A percentile compares a stretch with the other conserved stretches of the same genome.
phyloP scores from a whole-genome alignment of 2,797 vertebrate species.

The Mus caroli region DNA sequence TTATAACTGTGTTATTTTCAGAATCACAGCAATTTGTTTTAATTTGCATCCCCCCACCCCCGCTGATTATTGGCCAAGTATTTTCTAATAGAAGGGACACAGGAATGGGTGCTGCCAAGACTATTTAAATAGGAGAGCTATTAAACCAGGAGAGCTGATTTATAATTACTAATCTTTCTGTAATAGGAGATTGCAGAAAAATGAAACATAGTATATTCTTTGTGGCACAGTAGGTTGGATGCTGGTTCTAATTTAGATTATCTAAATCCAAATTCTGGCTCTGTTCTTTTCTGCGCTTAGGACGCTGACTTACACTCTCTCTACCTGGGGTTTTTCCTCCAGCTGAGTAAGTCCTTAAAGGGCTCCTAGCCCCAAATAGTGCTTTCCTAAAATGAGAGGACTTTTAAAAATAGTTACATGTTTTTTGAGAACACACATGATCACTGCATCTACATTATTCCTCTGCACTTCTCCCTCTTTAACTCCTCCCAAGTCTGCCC shows the following conservation, averaged over 20 bases:
- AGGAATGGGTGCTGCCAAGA: neutral
- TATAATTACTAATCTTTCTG: conserved; percentile 29
- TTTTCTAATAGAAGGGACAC: conserved; percentile 20
- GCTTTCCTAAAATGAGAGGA: neutral
- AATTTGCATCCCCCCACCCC: neutral
- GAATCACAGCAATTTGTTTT: conserved; percentile 56
- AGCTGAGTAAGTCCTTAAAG: neutral
- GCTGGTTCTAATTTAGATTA: neutral
- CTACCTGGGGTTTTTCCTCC: conserved; percentile 13
- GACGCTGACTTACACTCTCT: neutral
- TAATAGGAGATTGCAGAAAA: neutral
- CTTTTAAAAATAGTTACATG: neutral
- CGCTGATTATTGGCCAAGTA: conserved; percentile 48
- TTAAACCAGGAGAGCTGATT: neutral
- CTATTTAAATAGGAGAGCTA: conserved; percentile 11
- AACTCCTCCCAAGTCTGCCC: neutral
- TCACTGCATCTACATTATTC: neutral
- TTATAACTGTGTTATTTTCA: conserved; percentile 60
- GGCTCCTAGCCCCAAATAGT: neutral
- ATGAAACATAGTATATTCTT: neutral
- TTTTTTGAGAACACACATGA: neutral
- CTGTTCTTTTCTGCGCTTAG: neutral
- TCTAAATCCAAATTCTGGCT: neutral
- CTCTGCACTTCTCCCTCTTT: neutral
- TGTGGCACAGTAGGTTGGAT: neutral